phyloP scores from a whole-genome alignment of 2,113 vertebrate genomes.

The Perca fluviatilis region DNA sequence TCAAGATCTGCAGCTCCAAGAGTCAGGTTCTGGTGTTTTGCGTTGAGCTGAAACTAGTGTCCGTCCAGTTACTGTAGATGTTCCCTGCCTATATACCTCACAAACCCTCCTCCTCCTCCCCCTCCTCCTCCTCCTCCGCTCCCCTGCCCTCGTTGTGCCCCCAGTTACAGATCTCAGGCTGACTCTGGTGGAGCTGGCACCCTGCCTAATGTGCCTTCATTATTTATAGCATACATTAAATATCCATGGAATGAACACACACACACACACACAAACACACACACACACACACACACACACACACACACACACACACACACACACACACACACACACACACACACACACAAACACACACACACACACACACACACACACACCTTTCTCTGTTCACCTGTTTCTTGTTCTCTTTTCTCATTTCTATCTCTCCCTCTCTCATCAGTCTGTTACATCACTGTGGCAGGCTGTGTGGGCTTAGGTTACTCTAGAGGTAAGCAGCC shows the following conservation, averaged over 20 bases:
- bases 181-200: slow-evolving; percentile 43
- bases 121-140: neutral
- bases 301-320: neutral
- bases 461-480: neutral
- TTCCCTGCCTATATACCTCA: neutral
- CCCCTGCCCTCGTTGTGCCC: slow-evolving; percentile 37
- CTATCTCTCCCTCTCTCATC: neutral
- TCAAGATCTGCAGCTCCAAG: neutral
- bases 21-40: neutral
- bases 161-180: slow-evolving; percentile 30
- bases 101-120: neutral
- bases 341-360: neutral
- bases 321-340: too few relatives aligned
- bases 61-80: neutral
- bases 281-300: too few relatives aligned
- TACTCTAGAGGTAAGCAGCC: slow-evolving; percentile 26
- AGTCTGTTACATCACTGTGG: slow-evolving; percentile 4
- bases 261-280: neutral
- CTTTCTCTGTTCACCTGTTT: neutral
- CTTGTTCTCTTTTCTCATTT: neutral
- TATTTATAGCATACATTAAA: slow-evolving; percentile 68
- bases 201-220: slow-evolving; percentile 47
- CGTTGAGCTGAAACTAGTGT: neutral
- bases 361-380: too few relatives aligned
- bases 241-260: slow-evolving; percentile 38